Evolutionary conservation across 2,113 vertebrate species (phyloP), one percentile per base, ranked within the genome.

Genomic region (Climacteris rufus): DNA sequence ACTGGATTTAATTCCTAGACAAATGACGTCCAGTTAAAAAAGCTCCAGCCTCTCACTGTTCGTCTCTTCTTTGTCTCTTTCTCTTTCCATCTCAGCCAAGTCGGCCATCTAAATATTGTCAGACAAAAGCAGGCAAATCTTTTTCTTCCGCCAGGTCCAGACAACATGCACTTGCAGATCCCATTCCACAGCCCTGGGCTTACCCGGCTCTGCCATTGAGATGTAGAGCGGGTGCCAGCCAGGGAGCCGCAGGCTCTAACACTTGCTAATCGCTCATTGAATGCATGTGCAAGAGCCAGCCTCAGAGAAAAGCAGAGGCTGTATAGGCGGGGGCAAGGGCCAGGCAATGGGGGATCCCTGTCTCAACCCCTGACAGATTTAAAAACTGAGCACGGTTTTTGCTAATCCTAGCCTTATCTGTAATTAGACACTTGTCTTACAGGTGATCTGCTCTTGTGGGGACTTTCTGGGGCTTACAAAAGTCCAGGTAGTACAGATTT

Each of bases 81-180:
- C 61, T 88, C 49, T 92, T 86, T 68, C 71, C 60, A 52, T 5
- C 63, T 78, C 65, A 70, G 59, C 47, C n/a, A 39, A 53, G 53
- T 18, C 24, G 0, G n/a, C 37, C 82, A 83, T 24, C 50, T 79
- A 89, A 93, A 88, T 90, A 90, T 72, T 63, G 75, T 18, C 37
- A 90, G 79, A 94, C 93, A 96, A 97, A 96, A 90, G 93, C 92
- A 78, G 49, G 83, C 61, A 95, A 95, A 97, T 95, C 90, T 87
- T 88, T 94, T 96, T 90, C 94, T 97, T 97, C 96, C 92, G 42
- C 71, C 71, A 23, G 72, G 42, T 49, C 68, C 92, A 97, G 96
- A 96, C 96, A 75, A 39, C 83, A 94, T 97, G 80, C 90, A 92
- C 88, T 94, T 96, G 89, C 72, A 90, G 90, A 93, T 93, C 74